These are phyloP conservation scores for Elmis aenea DNA, from an alignment of 2,888 invertebrate genomes.

Conservation along the genomic window DNA sequence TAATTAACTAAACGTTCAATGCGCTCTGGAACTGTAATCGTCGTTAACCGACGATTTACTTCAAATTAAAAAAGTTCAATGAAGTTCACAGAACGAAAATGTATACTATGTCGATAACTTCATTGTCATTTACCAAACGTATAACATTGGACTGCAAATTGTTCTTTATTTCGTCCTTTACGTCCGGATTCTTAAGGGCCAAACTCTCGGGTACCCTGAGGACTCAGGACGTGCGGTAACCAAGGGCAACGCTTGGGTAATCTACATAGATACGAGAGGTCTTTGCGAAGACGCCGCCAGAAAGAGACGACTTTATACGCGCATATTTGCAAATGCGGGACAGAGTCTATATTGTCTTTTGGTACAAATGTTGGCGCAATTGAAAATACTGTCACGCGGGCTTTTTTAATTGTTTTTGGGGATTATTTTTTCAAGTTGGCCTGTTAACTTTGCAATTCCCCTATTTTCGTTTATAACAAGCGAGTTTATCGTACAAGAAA, in stretches of 20 bases:
- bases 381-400: constrained; percentile 26
- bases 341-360: no score
- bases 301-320: no score
- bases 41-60: no score
- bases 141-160: constrained; percentile 16
- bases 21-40: no score
- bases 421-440: constrained; percentile 26
- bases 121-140: constrained; percentile 16
- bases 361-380: constrained; percentile 17
- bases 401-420: constrained; percentile 28
- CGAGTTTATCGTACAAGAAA: no score
- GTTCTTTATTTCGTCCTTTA: constrained; percentile 12
- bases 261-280: constrained; percentile 28
- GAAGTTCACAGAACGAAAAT: no score
- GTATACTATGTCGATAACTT: no score
- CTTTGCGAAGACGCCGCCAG: constrained; percentile 24
- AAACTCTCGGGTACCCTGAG: constrained; percentile 26
- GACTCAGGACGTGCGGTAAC: constrained; percentile 30
- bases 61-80: no score
- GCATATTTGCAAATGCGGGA: no score
- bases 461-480: no score
- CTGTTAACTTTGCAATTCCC: constrained; percentile 22
- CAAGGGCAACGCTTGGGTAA: constrained; percentile 29
- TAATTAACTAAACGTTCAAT: no score
- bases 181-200: constrained; percentile 17